A percentile compares a stretch with the other conserved stretches of the same genome.
phyloP scores from a whole-genome alignment of 2,888 invertebrate genomes.

The Notodonta dromedarius region DNA sequence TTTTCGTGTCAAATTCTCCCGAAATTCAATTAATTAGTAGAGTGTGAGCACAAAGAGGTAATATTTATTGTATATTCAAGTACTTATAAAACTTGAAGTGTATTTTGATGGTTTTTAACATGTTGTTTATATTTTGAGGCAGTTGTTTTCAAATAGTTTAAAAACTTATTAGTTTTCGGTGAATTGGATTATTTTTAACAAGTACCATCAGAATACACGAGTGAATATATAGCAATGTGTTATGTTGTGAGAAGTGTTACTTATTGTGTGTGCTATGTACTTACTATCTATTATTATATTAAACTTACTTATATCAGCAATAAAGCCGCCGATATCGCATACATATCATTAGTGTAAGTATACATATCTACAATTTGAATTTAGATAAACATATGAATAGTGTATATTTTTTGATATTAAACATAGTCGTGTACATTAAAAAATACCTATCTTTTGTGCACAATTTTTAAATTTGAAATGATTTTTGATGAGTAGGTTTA shows the following conservation, averaged over 20 bases:
- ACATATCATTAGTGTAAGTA: slow-evolving; percentile 80
- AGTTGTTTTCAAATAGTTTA: not conserved
- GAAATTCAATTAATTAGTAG: slow-evolving; percentile 84
- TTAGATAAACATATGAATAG: slow-evolving; percentile 47
- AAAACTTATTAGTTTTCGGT: not conserved
- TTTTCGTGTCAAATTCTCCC: slow-evolving; percentile 84
- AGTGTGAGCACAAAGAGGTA: slow-evolving; percentile 57
- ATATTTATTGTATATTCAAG: slow-evolving; percentile 55
- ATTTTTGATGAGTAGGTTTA: no score
- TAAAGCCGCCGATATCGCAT: slow-evolving; percentile 74
- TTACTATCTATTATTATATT: slow-evolving; percentile 40
- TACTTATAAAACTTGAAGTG: slow-evolving; percentile 39
- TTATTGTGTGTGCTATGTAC: slow-evolving; percentile 46
- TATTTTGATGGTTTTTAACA: slow-evolving; percentile 31
- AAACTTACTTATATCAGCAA: slow-evolving; percentile 59
- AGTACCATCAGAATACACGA: slow-evolving; percentile 43
- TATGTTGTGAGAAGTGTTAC: slow-evolving; percentile 42
- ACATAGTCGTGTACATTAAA: slow-evolving; percentile 20
- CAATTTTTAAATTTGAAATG: not conserved
- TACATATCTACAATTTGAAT: slow-evolving; percentile 56
- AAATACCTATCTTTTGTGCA: not conserved
- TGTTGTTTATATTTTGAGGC: not conserved
- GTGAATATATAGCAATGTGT: slow-evolving; percentile 33
- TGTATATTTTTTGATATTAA: slow-evolving; percentile 39
- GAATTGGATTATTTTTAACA: not conserved